These are phyloP conservation scores for Eilema sororculum DNA, from an alignment of 2,888 invertebrate genomes.

Conservation along the genomic window DNA sequence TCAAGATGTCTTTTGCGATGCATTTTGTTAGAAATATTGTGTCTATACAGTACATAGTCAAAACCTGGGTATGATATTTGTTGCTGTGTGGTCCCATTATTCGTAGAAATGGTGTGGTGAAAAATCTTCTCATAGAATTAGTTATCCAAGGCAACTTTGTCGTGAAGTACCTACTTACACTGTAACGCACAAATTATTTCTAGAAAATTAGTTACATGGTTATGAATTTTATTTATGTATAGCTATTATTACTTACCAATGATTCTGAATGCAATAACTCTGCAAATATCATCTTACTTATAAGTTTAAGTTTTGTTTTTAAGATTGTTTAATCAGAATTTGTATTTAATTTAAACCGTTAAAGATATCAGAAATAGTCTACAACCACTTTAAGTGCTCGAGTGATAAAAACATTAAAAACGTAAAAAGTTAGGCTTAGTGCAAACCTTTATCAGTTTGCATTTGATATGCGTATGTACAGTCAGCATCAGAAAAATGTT, in stretches of 20 bases:
- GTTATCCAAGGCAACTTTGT: slow-evolving; percentile 39
- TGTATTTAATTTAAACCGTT: slow-evolving; percentile 18
- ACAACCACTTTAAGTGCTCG: not conserved
- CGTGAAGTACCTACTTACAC: slow-evolving; percentile 29
- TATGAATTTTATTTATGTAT: slow-evolving; percentile 29
- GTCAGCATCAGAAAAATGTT: no score
- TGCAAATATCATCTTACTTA: slow-evolving; percentile 32
- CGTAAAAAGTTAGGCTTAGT: not conserved
- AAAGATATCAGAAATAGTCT: slow-evolving; percentile 1
- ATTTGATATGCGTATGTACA: not conserved
- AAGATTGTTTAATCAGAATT: slow-evolving; percentile 21
- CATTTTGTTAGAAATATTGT: no score
- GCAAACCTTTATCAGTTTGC: not conserved
- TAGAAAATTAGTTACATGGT: slow-evolving; percentile 36
- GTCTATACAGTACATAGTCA: no score
- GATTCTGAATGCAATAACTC: slow-evolving; percentile 37
- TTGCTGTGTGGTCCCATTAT: slow-evolving; percentile 19
- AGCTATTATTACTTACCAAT: slow-evolving; percentile 34
- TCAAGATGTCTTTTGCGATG: no score
- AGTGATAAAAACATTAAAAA: not conserved
- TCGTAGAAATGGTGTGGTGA: not conserved
- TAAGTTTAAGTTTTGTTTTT: slow-evolving; percentile 23
- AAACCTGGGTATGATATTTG: slow-evolving; percentile 2
- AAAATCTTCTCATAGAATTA: slow-evolving; percentile 35
- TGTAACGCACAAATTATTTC: slow-evolving; percentile 44